Conservation (phyloP, 2,113 vertebrate genomes). For the Ochotona princeps region DNA sequence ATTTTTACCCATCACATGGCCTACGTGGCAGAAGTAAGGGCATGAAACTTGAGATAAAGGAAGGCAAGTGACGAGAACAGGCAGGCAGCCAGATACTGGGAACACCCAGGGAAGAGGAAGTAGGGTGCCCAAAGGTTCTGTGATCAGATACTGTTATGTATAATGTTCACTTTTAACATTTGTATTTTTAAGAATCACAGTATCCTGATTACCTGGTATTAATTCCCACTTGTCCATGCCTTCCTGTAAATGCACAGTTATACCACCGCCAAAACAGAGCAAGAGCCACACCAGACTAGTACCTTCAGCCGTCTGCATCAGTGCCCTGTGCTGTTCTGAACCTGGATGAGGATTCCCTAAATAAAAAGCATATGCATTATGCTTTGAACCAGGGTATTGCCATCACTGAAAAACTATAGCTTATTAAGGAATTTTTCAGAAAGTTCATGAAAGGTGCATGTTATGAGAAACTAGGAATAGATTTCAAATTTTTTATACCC, state of each 20-base stretch:
- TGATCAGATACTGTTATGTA: not conserved
- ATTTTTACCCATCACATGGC: not conserved
- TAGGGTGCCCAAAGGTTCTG: not conserved
- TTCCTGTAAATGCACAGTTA: not conserved
- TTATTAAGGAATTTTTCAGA: not conserved
- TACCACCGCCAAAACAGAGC: not conserved
- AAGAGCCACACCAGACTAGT: not conserved
- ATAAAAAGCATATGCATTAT: not conserved
- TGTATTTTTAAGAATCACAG: not conserved
- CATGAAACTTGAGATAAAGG: not conserved
- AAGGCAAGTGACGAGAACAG: not conserved
- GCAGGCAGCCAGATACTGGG: not conserved
- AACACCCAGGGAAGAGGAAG: not conserved
- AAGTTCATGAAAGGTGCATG: no score
- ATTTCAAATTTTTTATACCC: no score
- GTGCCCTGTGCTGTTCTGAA: not conserved
- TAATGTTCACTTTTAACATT: not conserved
- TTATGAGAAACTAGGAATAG: no score
- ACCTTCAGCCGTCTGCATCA: not conserved
- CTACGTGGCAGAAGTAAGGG: not conserved
- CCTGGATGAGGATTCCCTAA: not conserved
- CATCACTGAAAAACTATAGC: not conserved
- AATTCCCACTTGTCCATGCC: not conserved
- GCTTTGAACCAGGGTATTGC: not conserved
- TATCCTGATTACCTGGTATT: not conserved